Evolutionary conservation across 2,888 invertebrate genomes (phyloP), one percentile per base, ranked within the genome.

Genomic region (Aricia artaxerxes): DNA sequence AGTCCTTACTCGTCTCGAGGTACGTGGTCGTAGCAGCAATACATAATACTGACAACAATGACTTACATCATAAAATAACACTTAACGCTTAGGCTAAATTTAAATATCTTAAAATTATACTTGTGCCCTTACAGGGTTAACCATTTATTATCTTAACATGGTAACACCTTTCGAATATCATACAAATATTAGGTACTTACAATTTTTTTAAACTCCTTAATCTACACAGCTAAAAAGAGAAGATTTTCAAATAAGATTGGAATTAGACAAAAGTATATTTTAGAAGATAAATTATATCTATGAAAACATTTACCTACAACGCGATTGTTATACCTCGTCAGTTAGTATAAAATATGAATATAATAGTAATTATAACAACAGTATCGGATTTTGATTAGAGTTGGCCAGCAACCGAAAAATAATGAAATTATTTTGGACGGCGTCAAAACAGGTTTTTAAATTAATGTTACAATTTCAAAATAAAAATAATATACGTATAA

Each of bases 121-220:
- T 76, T 76, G 76, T 76, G 76, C 76, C 76, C 76, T 76, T 76
- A 76, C 57, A 76, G 76, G 76, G 76, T 76, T 76, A 57, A 76
- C 57, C 76, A 76, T 53, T 57, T 76, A 76, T 76, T 73, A 57
- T 57, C 38, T 57, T 13, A 76, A 11, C 13, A 76, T 76, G 76
- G 76, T 57, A 76, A 76, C 73, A 73, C 76, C 76, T 76, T 76
- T 57, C 35, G 13, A 69, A 49, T 53, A 76, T 76, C 31, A 57
- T 76, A 73, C 24, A 73, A 40, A 44, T 9, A 40, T 16, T 72
- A 60, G 60, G 24, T 61, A 61, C 16, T 69, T 35, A 69, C 61
- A 61, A 24, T 9, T 64, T 64, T 31, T 31, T 64, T 3, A 4
- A 64, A 64, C 49, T 69, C 35, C 13, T 69, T 35, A 38, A 2